phyloP scores from a whole-genome alignment of 2,888 invertebrate genomes.

The Cephus pygmeus region DNA sequence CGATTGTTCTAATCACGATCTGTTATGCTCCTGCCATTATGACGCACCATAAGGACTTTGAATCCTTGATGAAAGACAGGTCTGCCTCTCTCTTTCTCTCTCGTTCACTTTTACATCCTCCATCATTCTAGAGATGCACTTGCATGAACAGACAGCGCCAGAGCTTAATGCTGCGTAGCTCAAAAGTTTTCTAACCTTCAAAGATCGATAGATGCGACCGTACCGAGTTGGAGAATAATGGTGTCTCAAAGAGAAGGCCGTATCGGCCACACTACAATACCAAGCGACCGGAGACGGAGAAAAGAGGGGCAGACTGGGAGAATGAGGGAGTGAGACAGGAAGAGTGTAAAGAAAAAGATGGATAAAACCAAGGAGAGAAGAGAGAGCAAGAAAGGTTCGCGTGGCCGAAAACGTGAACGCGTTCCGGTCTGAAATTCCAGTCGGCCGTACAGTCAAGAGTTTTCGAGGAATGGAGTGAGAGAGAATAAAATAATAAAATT shows the following conservation, averaged over 20 bases:
- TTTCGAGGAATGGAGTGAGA: not conserved
- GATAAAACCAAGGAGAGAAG: not conserved
- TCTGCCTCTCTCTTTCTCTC: not conserved
- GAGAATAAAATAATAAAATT: not conserved
- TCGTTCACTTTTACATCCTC: not conserved
- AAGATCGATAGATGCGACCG: not conserved
- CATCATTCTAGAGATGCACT: not conserved
- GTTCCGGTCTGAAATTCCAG: not conserved
- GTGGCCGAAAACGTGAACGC: conserved; percentile 1
- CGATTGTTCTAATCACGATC: not conserved
- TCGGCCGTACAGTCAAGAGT: not conserved
- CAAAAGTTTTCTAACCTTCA: not conserved
- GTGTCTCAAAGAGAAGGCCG: not conserved
- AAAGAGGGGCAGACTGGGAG: not conserved
- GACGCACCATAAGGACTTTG: not conserved
- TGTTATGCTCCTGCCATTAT: not conserved
- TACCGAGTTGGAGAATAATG: not conserved
- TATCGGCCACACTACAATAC: not conserved
- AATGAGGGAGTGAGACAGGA: not conserved
- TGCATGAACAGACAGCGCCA: not conserved
- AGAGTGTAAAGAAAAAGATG: conserved; percentile 1
- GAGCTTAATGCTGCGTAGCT: not conserved
- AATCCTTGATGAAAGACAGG: not conserved
- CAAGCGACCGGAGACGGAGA: not conserved
- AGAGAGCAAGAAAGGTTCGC: not conserved